These are phyloP conservation scores for Lagodon rhomboides DNA, from an alignment of 2,797 vertebrate genomes.

Conservation along the genomic window DNA sequence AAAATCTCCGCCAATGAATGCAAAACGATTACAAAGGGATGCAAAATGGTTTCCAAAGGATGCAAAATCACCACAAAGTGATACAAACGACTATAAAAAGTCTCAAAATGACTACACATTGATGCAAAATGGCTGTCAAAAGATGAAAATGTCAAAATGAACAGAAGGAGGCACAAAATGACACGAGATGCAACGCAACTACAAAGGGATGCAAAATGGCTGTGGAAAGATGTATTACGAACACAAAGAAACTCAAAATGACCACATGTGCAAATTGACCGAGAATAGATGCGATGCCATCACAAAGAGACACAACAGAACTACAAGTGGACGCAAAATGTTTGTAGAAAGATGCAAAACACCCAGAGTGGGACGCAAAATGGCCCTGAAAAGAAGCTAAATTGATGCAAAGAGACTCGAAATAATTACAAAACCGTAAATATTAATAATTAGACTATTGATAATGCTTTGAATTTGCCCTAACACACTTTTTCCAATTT, in stretches of 20 bases:
- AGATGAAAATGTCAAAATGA: neutral
- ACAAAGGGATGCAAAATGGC: neutral
- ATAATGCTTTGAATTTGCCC: neutral
- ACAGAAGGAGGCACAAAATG: neutral
- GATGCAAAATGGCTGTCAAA: neutral
- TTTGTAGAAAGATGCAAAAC: neutral
- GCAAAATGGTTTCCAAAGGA: neutral
- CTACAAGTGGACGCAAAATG: neutral
- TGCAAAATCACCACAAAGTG: neutral
- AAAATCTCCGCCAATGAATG: neutral
- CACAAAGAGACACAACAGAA: neutral
- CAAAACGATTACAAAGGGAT: neutral
- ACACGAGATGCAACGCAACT: neutral
- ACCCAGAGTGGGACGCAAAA: too few relatives aligned
- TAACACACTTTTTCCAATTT: neutral
- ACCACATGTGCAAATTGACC: too few relatives aligned
- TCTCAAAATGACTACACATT: neutral
- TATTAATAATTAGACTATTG: too few relatives aligned
- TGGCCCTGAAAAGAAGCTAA: neutral
- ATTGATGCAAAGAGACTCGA: neutral
- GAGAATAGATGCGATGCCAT: too few relatives aligned
- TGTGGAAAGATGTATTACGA: neutral
- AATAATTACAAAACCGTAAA: neutral
- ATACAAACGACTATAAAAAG: neutral
- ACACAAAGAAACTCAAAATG: neutral